Conservation (phyloP, 1,140 invertebrate species). For the Vanessa tameamea region DNA sequence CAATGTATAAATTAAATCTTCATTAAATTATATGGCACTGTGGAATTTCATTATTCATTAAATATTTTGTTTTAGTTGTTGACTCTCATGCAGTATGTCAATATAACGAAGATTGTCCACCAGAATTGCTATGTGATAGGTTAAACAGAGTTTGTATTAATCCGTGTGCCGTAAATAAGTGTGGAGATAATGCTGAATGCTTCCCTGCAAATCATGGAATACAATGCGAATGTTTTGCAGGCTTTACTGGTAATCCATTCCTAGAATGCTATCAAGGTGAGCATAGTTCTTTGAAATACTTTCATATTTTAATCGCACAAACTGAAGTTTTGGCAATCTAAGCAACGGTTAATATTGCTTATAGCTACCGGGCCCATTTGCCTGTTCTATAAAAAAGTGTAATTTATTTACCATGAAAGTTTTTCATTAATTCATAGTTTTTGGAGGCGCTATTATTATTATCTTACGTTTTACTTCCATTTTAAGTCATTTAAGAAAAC, state of each 20-base stretch:
- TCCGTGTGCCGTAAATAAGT: slow-evolving; percentile 90
- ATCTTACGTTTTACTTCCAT: too few species aligned
- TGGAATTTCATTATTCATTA: not conserved
- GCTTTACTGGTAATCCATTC: slow-evolving; percentile 90
- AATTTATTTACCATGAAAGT: too few species aligned
- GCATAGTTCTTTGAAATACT: not conserved
- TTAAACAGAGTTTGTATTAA: slow-evolving; percentile 91
- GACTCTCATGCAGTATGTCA: slow-evolving; percentile 88
- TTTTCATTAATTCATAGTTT: too few species aligned
- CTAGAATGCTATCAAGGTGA: slow-evolving; percentile 85
- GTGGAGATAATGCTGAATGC: slow-evolving; percentile 92
- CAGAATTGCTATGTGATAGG: slow-evolving; percentile 89
- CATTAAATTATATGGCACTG: not conserved
- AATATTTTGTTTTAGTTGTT: slow-evolving; percentile 79
- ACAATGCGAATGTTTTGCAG: slow-evolving; percentile 88
- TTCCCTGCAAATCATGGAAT: slow-evolving; percentile 88
- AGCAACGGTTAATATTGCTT: too few species aligned
- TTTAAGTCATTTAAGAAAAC: too few species aligned
- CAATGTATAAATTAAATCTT: slow-evolving; percentile 15
- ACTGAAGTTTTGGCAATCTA: too few species aligned
- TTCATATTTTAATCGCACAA: too few species aligned
- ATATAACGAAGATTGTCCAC: slow-evolving; percentile 94
- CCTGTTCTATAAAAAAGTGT: too few species aligned
- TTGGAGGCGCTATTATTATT: too few species aligned
- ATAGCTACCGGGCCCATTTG: too few species aligned